Percentiles rank a stretch among this genome's conserved stretches.
These are phyloP conservation scores for Agrilus planipennis DNA, from an alignment of 1,140 invertebrate genomes.

Conservation along the genomic window DNA sequence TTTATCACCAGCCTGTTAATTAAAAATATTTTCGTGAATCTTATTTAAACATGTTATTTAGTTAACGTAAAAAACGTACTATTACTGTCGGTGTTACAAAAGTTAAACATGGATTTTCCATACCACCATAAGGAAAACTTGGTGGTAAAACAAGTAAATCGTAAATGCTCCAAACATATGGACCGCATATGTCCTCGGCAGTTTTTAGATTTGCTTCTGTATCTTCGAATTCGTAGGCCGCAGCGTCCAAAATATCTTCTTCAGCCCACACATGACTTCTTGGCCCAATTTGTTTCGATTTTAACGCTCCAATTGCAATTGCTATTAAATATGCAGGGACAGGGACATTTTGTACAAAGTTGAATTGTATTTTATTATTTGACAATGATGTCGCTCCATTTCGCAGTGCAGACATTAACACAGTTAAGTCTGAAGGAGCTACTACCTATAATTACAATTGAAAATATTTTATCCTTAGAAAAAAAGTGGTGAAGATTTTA, in stretches of 20 bases:
- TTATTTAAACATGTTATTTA: too few relatives aligned
- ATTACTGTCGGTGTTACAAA: slow-evolving; percentile 87
- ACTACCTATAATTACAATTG: slow-evolving; percentile 40
- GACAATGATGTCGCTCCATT: slow-evolving; percentile 20
- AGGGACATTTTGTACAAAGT: slow-evolving; percentile 66
- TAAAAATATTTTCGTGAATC: neutral
- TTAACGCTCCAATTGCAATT: slow-evolving; percentile 74
- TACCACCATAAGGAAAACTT: slow-evolving; percentile 89
- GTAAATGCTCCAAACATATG: slow-evolving; percentile 77
- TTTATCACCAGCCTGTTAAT: slow-evolving; percentile 66
- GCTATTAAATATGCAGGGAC: slow-evolving; percentile 73
- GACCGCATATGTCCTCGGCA: slow-evolving; percentile 71
- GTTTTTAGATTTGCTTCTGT: slow-evolving; percentile 73
- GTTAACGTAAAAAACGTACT: slow-evolving; percentile 42
- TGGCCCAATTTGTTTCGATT: slow-evolving; percentile 63
- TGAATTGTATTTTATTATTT: slow-evolving; percentile 35
- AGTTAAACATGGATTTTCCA: slow-evolving; percentile 95
- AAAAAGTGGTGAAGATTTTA: too few relatives aligned
- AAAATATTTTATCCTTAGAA: slow-evolving; percentile 1
- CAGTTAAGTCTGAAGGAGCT: slow-evolving; percentile 63
- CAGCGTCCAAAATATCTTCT: slow-evolving; percentile 68
- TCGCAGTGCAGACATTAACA: slow-evolving; percentile 81
- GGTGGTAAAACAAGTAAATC: slow-evolving; percentile 87
- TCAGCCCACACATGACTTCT: slow-evolving; percentile 81
- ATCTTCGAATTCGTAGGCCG: slow-evolving; percentile 79